Conservation (phyloP, 2,888 invertebrate species). For the Himalopsyche tibetana region DNA sequence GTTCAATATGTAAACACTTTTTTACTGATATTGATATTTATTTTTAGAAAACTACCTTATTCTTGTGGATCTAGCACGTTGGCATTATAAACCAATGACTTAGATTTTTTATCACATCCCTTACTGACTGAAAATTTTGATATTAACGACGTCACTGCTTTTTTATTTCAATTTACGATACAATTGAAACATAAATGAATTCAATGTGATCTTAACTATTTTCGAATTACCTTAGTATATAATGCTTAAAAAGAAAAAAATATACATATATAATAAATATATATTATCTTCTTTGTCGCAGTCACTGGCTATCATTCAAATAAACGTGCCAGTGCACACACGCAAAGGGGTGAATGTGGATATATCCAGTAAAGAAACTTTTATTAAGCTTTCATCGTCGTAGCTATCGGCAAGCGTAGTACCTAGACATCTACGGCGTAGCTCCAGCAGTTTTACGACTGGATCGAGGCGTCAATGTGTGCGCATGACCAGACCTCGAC, state of each 20-base stretch:
- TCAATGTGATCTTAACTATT: no score
- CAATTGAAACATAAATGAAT: no score
- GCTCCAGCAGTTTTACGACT: conserved; percentile 60
- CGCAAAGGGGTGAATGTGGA: conserved; percentile 44
- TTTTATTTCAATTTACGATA: no score
- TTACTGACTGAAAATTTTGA: no score
- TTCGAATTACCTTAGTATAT: no score
- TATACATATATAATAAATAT: not conserved
- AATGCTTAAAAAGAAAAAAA: not conserved
- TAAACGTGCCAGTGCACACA: conserved; percentile 41
- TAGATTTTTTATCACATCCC: no score
- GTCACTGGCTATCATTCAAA: conserved; percentile 42
- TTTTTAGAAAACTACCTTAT: no score
- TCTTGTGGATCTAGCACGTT: no score
- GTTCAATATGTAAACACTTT: no score
- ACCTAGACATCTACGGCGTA: conserved; percentile 54
- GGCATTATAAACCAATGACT: no score
- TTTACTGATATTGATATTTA: no score
- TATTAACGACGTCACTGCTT: no score
- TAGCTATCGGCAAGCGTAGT: conserved; percentile 62
- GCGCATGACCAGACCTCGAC: conserved; percentile 55
- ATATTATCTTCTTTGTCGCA: not conserved
- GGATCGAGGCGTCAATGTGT: conserved; percentile 32
- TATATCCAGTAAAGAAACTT: conserved; percentile 58
- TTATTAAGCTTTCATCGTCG: conserved; percentile 64